Evolutionary conservation across 2,797 vertebrate genomes (phyloP).

Genomic region (Lagocephalus sceleratus): DNA sequence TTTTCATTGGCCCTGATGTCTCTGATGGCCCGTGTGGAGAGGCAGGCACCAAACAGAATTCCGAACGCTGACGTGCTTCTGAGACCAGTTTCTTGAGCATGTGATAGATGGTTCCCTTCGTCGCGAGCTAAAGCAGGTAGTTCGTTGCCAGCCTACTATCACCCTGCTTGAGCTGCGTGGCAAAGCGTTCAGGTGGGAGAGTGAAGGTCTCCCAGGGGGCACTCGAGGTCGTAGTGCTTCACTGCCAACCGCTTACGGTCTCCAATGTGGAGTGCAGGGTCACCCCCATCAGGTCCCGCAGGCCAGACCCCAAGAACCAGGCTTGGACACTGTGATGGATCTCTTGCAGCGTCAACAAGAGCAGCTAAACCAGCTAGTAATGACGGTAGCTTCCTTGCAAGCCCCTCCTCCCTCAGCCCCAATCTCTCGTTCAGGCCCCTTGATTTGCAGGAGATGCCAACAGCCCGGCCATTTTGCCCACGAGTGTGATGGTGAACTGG

Average conservation of each 20-base stretch:
- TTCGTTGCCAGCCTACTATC: too few relatives aligned
- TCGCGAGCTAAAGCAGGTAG: too few relatives aligned
- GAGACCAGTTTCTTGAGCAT: too few relatives aligned
- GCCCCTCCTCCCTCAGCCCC: not conserved
- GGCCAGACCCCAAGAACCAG: not conserved
- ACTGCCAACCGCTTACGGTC: not conserved
- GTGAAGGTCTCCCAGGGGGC: too few relatives aligned
- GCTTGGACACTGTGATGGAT: not conserved
- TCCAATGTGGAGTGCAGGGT: not conserved
- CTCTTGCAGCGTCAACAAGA: not conserved
- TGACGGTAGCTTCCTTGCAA: not conserved
- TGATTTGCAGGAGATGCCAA: not conserved
- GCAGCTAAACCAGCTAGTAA: not conserved
- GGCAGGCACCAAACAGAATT: too few relatives aligned
- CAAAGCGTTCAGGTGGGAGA: too few relatives aligned
- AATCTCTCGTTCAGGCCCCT: not conserved
- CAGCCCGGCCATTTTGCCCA: too few relatives aligned
- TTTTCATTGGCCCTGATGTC: too few relatives aligned
- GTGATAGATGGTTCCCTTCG: too few relatives aligned
- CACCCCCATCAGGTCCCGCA: not conserved
- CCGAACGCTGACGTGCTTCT: too few relatives aligned
- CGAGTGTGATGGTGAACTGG: not conserved
- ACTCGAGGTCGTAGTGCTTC: not conserved
- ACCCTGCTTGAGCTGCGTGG: too few relatives aligned
- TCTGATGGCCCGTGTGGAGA: too few relatives aligned